phyloP scores from a whole-genome alignment of 2,888 invertebrate species.

The Apotomis betuletana region DNA sequence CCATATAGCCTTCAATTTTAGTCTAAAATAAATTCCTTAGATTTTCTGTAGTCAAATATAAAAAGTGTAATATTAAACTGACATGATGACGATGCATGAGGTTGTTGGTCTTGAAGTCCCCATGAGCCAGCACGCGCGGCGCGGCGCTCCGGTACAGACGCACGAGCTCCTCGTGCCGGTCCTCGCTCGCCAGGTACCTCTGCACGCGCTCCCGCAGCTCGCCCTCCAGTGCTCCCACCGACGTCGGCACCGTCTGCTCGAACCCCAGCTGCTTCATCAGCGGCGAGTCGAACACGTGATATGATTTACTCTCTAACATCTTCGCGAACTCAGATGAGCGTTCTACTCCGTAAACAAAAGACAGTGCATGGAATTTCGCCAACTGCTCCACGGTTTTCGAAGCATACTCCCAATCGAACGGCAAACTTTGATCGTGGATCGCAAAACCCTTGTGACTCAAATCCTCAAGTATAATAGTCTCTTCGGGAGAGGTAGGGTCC shows the following conservation, averaged over 20 bases:
- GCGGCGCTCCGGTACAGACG: slow-evolving; percentile 15
- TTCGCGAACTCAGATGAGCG: slow-evolving; percentile 16
- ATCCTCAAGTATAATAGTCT: slow-evolving; percentile 40
- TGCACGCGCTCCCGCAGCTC: slow-evolving; percentile 16
- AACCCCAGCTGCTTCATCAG: slow-evolving; percentile 23
- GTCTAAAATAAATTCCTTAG: no score
- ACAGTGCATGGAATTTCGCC: slow-evolving; percentile 42
- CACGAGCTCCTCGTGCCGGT: slow-evolving; percentile 24
- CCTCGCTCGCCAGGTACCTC: slow-evolving; percentile 15
- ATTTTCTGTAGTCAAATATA: no score
- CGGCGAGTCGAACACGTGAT: slow-evolving; percentile 6
- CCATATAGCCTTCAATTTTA: no score
- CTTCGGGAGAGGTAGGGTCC: slow-evolving; percentile 13
- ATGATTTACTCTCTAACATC: slow-evolving; percentile 15
- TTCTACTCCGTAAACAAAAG: slow-evolving; percentile 31
- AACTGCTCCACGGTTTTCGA: slow-evolving; percentile 34
- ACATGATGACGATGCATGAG: slow-evolving; percentile 39
- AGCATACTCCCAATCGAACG: slow-evolving; percentile 40
- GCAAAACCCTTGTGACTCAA: slow-evolving; percentile 25
- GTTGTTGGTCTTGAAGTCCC: slow-evolving; percentile 41
- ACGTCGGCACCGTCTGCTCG: slow-evolving; percentile 15
- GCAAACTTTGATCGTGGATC: slow-evolving; percentile 23
- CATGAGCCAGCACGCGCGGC: slow-evolving; percentile 34
- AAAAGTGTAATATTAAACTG: background rate
- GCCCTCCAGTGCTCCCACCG: slow-evolving; percentile 16